phyloP scores from a whole-genome alignment of 2,888 invertebrate genomes.

The Atrina japonica region DNA sequence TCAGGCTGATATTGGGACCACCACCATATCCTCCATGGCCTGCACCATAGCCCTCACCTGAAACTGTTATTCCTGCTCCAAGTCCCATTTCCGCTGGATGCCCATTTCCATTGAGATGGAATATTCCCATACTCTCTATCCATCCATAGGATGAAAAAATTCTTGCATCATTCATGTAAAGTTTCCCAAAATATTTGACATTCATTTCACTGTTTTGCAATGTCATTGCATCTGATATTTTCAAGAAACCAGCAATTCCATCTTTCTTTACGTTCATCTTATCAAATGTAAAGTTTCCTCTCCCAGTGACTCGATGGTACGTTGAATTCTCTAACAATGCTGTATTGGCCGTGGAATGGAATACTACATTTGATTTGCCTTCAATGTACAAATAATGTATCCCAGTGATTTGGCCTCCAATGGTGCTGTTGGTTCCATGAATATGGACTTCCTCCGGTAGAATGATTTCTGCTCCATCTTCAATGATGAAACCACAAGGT shows the following conservation, averaged over 20 bases:
- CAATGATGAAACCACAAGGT: conserved; percentile 67
- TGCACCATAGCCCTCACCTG: conserved; percentile 63
- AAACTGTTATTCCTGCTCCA: conserved; percentile 58
- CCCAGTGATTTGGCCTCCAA: conserved; percentile 65
- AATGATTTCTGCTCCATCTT: conserved; percentile 60
- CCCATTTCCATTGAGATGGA: conserved; percentile 68
- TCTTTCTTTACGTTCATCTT: conserved; percentile 60
- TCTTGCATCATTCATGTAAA: conserved; percentile 69
- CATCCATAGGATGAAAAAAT: conserved; percentile 64
- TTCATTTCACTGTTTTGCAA: conserved; percentile 59
- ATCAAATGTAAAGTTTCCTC: conserved; percentile 64
- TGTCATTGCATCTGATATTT: conserved; percentile 48
- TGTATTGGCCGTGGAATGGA: conserved; percentile 66
- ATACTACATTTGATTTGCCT: conserved; percentile 51
- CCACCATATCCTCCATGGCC: conserved; percentile 72
- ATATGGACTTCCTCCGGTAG: conserved; percentile 66
- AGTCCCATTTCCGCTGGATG: conserved; percentile 51
- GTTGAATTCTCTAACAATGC: conserved; percentile 60
- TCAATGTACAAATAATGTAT: conserved; percentile 64
- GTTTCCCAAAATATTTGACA: conserved; percentile 63
- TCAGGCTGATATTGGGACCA: conserved; percentile 45
- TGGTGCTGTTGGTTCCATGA: conserved; percentile 67
- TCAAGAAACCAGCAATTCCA: conserved; percentile 57
- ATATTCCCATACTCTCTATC: conserved; percentile 69
- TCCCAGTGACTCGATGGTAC: conserved; percentile 45